Conservation (phyloP, 2,113 vertebrate genomes). For the Bambusicola thoracicus region DNA sequence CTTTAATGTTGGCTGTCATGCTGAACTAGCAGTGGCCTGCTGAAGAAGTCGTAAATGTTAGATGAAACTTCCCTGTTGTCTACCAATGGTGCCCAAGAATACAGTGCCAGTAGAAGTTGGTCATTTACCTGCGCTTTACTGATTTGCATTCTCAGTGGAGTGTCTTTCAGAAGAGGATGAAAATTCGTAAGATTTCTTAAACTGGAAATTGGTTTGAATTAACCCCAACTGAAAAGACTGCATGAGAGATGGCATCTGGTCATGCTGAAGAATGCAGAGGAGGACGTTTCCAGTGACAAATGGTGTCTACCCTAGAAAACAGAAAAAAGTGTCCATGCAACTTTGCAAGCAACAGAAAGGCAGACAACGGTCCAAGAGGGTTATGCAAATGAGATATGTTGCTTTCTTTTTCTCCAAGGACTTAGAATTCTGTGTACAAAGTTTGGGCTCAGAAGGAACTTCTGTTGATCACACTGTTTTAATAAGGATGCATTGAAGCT, state of each 20-base stretch:
- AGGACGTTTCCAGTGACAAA: neutral
- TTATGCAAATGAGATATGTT: neutral
- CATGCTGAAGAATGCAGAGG: neutral
- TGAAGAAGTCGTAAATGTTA: neutral
- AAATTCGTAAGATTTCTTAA: neutral
- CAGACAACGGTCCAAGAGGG: neutral
- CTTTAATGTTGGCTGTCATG: neutral
- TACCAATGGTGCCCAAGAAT: neutral
- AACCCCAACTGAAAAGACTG: neutral
- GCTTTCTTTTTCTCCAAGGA: neutral
- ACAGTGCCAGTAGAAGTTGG: neutral
- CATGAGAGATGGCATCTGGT: neutral
- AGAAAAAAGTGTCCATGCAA: neutral
- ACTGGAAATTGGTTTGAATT: neutral
- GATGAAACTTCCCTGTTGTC: neutral
- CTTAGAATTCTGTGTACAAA: neutral
- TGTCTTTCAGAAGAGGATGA: neutral
- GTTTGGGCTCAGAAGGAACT: neutral
- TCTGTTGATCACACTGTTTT: neutral
- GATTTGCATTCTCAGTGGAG: neutral
- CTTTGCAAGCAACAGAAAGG: neutral
- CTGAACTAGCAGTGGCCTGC: neutral
- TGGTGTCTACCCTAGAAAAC: neutral
- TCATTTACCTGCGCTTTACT: neutral
- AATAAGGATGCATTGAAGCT: neutral